Evolutionary conservation across 2,797 vertebrate genomes (phyloP).

Genomic region (Loriculus beryllinus): DNA sequence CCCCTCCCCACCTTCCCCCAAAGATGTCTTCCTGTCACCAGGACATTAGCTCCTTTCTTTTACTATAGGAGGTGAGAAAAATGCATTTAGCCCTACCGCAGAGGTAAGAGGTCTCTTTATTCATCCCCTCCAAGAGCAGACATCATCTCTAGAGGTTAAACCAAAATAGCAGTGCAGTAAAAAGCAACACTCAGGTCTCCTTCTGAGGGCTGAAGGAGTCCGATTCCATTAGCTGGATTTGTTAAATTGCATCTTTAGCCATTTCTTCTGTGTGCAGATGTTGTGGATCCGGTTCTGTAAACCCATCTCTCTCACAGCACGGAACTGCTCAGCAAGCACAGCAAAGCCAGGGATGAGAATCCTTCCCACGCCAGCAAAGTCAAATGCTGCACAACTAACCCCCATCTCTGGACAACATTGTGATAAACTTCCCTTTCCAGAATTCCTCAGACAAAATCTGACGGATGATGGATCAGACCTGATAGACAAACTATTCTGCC

Average conservation of each 20-base stretch:
- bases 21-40: constrained; percentile 24
- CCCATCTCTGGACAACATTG: not conserved
- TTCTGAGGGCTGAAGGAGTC: not conserved
- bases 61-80: not conserved
- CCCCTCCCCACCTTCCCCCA: not conserved
- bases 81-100: not conserved
- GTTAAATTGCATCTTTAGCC: not conserved
- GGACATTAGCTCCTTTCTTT: constrained; percentile 33
- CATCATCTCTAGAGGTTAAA: constrained; percentile 27
- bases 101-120: not conserved
- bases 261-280: not conserved
- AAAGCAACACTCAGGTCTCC: not conserved
- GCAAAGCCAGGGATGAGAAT: not conserved
- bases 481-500: not conserved
- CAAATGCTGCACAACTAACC: not conserved
- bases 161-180: constrained; percentile 6
- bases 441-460: not conserved
- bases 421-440: not conserved
- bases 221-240: not conserved
- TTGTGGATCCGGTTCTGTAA: not conserved
- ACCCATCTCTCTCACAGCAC: not conserved
- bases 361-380: not conserved
- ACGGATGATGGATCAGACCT: not conserved
- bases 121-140: not conserved
- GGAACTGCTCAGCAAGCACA: not conserved